Evolutionary conservation across 2,888 invertebrate genomes (phyloP), one percentile per base, ranked within the genome.

Genomic region (Girardia tigrina): DNA sequence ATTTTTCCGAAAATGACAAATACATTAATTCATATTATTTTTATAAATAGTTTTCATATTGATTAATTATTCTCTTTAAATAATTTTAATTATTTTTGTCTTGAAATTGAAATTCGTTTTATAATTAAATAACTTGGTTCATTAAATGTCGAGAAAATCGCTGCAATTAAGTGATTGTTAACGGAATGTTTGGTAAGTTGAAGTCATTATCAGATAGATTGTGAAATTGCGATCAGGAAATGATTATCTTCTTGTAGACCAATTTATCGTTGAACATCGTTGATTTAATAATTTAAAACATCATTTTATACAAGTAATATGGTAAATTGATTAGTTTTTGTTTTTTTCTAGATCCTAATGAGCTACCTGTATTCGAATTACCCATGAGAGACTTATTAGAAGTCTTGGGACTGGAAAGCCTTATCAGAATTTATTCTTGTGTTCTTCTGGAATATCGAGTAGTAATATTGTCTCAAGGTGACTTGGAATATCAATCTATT

Each of bases 371-470:
- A 80, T 88, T 95, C 80, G 98, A 98, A 85, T 97, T 92, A 84
- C 89, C 94, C 0, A 84, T 98, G 77, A 88, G 91, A 80, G 88
- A 91, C 78, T 88, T 98, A 84, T 94, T 98, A 82, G 87, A 89
- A 73, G 89, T 91, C 84, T 87, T 99, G 77, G 92, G 94, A 27
- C 90, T 94, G 1, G 94, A 97, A 81, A 90, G 90, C 83, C 90
- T 94, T 74, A 88, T 98, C 78, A 91, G 92, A 82, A 87, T 98
- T 72, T 92, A 94, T 83, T 92, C 94, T 56, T 94, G 95, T 86
- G 90, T 95, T 73, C 86, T 98, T 28, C 86, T 98, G 29, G 98
- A 99, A 86, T 93, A 95, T 85, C 97, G 98, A 87, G 90, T 98
- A 78, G 87, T 99, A 69, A 87, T 99, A 27, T 89, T 91, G 82